Conservation (phyloP, 2,113 vertebrate genomes). For the Anguilla japonica region DNA sequence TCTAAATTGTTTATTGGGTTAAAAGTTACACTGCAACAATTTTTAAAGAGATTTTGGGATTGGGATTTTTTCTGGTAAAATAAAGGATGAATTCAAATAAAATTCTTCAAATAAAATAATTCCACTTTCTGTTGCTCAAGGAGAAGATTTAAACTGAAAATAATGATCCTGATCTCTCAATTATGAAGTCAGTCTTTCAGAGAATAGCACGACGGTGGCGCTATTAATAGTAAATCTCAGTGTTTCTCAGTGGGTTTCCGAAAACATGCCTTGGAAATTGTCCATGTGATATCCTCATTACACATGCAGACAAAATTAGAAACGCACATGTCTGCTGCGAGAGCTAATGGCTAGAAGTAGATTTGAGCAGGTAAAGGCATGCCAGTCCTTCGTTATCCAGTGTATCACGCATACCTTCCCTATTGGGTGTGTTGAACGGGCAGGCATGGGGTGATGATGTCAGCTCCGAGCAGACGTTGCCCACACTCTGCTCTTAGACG, state of each 20-base stretch:
- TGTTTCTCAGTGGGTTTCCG: not conserved
- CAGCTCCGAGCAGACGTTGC: conserved; percentile 10
- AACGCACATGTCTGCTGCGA: not conserved
- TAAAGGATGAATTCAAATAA: not conserved
- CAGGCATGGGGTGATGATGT: conserved; percentile 14
- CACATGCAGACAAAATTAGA: conserved; percentile 15
- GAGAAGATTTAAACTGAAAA: too few relatives aligned
- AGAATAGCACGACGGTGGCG: not conserved
- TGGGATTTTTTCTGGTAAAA: not conserved
- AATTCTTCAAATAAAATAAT: too few relatives aligned
- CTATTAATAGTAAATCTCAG: conserved; percentile 16
- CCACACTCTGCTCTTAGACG: conserved; percentile 16
- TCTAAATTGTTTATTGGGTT: not conserved
- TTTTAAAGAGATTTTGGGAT: too few relatives aligned
- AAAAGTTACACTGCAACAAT: too few relatives aligned
- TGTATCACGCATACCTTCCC: conserved; percentile 14
- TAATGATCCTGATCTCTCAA: too few relatives aligned
- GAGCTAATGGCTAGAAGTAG: not conserved
- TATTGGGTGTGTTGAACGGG: conserved; percentile 14
- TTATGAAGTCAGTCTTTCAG: not conserved
- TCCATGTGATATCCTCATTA: conserved; percentile 13
- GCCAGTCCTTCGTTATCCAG: not conserved
- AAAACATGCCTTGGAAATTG: conserved; percentile 14
- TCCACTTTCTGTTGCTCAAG: too few relatives aligned
- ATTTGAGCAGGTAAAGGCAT: conserved; percentile 29